Evolutionary conservation across 2,797 vertebrate species (phyloP).

Genomic region (Lepus oiostolus): DNA sequence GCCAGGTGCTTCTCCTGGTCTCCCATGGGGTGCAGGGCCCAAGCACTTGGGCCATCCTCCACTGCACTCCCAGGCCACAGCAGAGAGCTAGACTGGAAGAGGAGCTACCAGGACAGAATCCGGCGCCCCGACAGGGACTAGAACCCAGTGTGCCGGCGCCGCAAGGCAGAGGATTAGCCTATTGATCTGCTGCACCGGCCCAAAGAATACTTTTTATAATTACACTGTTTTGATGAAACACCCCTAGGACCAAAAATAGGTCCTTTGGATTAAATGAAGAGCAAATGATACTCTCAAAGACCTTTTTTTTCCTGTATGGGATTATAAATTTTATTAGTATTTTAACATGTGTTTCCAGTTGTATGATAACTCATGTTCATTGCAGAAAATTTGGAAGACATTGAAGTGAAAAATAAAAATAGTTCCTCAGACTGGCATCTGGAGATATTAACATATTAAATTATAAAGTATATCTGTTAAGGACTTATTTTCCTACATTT

Average conservation of each 20-base stretch:
- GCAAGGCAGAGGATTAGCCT: no score
- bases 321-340: slow-evolving; percentile 54
- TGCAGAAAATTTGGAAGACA: slow-evolving; percentile 43
- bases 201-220: slow-evolving; percentile 6
- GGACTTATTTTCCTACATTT: slow-evolving; percentile 21
- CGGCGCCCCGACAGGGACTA: no score
- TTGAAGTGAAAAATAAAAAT: slow-evolving; percentile 25
- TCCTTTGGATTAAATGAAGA: slow-evolving; percentile 20
- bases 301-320: slow-evolving; percentile 53
- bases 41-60: no score
- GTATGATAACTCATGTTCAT: slow-evolving; percentile 30
- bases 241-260: neutral
- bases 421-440: neutral
- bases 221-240: neutral
- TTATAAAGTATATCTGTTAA: slow-evolving; percentile 27
- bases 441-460: slow-evolving; percentile 33
- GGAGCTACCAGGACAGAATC: no score
- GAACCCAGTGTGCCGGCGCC: no score
- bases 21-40: no score
- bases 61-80: no score
- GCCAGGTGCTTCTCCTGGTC: no score
- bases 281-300: neutral
- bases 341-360: neutral
- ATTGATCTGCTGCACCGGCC: no score
- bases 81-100: no score